Evolutionary conservation across 2,113 vertebrate genomes (phyloP), one percentile per base, ranked within the genome.

Genomic region (Lepus americanus): DNA sequence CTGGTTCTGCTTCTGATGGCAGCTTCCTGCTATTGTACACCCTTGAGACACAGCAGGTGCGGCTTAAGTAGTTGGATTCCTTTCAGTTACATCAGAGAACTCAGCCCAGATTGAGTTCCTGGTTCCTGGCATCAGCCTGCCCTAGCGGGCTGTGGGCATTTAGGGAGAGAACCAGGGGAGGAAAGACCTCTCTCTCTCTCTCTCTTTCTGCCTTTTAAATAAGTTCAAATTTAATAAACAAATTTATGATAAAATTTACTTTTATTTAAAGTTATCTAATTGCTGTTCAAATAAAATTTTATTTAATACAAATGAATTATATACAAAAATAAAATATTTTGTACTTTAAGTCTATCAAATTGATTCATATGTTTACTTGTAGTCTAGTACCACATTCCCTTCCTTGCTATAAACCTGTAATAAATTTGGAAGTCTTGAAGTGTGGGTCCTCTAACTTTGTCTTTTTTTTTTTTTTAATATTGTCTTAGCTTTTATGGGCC

Each of bases 401-500:
- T 93, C 2, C 39, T 88, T 85, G 82, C 23, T 94, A 6, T 63
- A 83, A 89, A n/a, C 72, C 63, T 87, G 29, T 78, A 72, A 19
- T 72, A 94, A 36, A 2, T 93, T 95, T 88, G 89, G 49, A 81
- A 85, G 73, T 81, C 33, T 19, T 16, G 14, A 76, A 83, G 3
- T 64, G 2, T 94, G 72, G 90, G 10, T 72, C 23, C 33, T 77
- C 31, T 39, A 88, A 76, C 19, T 76, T 29, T 25, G 39, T 70
- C 80, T 49, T 89, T 67, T n/a, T 89, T 70, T 25, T 73, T 19
- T 59, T 59, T 59, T 74, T 66, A 81, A 78, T 36, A 74, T 83
- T 67, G 11, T 64, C 82, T 17, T 76, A 70, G 49, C 61, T 84
- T 64, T 69, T 96, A 39, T 67, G 51, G 31, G 27, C 86, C 16